Evolutionary conservation across 2,888 invertebrate genomes (phyloP).

Genomic region (Callyntrura guangdongensis): DNA sequence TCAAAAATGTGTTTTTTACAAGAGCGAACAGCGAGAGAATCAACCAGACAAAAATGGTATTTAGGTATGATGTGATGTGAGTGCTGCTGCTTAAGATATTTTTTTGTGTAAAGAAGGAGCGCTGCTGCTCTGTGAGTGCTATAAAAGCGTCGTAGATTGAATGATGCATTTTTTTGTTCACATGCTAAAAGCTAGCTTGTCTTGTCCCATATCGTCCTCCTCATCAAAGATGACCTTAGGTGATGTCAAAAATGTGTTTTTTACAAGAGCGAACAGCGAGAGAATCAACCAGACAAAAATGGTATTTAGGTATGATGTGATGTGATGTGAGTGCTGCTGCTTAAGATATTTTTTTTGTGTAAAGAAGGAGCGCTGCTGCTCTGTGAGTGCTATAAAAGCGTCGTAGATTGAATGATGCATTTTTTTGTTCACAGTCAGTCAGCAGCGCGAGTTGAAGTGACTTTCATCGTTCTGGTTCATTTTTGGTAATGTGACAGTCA

Average conservation of each 20-base stretch:
- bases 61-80: neutral
- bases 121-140: slow-evolving; percentile 13
- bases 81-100: neutral
- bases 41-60: neutral
- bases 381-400: neutral
- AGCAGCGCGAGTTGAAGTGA: neutral
- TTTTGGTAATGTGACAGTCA: slow-evolving; percentile 47
- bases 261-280: neutral
- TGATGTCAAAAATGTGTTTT: slow-evolving; percentile 26
- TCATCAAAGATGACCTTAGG: slow-evolving; percentile 48
- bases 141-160: neutral
- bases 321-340: neutral
- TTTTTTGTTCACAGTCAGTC: neutral
- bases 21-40: neutral
- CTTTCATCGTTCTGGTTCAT: slow-evolving; percentile 41
- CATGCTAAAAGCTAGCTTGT: neutral
- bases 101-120: neutral
- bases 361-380: slow-evolving; percentile 35
- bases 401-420: neutral
- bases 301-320: neutral
- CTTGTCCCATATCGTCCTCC: slow-evolving; percentile 11
- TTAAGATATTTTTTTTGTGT: neutral
- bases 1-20: neutral
- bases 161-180: slow-evolving; percentile 32
- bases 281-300: neutral